Conservation (phyloP, 2,888 invertebrate species). For the Boloria selene region DNA sequence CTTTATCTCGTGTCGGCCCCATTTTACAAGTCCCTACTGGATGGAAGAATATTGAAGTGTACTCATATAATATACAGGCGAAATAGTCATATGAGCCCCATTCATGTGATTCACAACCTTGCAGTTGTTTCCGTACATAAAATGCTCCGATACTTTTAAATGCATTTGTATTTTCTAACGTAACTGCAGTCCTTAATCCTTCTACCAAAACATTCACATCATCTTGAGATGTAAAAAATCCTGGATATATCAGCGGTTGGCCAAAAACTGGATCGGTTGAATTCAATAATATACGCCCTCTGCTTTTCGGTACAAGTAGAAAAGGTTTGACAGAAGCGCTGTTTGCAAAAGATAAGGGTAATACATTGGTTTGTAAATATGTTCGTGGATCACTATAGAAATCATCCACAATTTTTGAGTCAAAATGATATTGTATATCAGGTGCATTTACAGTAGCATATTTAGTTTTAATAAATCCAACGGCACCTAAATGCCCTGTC, state of each 20-base stretch:
- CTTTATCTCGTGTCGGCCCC: slow-evolving; percentile 84
- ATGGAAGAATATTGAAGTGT: slow-evolving; percentile 87
- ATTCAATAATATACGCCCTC: slow-evolving; percentile 84
- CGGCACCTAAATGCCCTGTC: slow-evolving; percentile 79
- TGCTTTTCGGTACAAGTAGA: slow-evolving; percentile 84
- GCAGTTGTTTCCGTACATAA: slow-evolving; percentile 83
- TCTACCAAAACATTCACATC: slow-evolving; percentile 84
- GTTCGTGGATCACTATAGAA: slow-evolving; percentile 82
- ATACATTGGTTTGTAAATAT: slow-evolving; percentile 67
- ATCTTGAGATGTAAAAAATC: slow-evolving; percentile 84
- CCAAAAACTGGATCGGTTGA: slow-evolving; percentile 87
- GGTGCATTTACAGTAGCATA: slow-evolving; percentile 74
- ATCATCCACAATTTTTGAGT: slow-evolving; percentile 80
- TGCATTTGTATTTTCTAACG: slow-evolving; percentile 82
- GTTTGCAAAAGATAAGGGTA: slow-evolving; percentile 84
- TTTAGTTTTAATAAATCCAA: slow-evolving; percentile 84
- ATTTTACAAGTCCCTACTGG: slow-evolving; percentile 87
- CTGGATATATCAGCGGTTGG: slow-evolving; percentile 87
- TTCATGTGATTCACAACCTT: slow-evolving; percentile 77
- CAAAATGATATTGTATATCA: slow-evolving; percentile 86
- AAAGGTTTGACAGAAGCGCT: slow-evolving; percentile 84
- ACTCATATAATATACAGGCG: slow-evolving; percentile 84
- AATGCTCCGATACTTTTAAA: slow-evolving; percentile 78
- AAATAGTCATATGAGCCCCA: slow-evolving; percentile 86
- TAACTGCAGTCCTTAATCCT: slow-evolving; percentile 82